Evolutionary conservation across 2,797 vertebrate species (phyloP), one percentile per base, ranked within the genome.

Genomic region (Gallinago solitaria): DNA sequence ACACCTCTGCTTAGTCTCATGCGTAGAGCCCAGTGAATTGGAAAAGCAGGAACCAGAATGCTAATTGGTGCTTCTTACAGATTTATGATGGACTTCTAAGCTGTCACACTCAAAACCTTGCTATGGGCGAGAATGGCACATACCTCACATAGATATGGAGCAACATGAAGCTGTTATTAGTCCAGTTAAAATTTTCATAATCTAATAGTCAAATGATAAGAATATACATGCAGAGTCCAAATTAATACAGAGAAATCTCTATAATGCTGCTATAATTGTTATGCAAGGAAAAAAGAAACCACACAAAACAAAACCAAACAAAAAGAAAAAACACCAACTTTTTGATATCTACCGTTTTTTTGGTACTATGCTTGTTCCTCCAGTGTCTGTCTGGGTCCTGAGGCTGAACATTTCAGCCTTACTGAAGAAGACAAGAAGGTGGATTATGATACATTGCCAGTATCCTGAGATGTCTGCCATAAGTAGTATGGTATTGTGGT

Each of bases 11-110:
- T 68, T 48, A 16, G 2, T 54, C 13, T 83, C 12, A 48, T 56
- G 9, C 1, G 1, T n/a, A 15, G 88, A 43, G 19, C 15, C 25
- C 35, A 78, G 24, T 28, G 30, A 67, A 60, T 0, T 64, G n/a
- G 53, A 79, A 82, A 84, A 73, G 12, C 33, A 90, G 33, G 21
- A 91, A 68, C 16, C 17, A 48, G 59, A 83, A 47, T 45, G 10
- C 7, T 83, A 35, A 30, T 23, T 37, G 65, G 7, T 51, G 19
- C 3, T 67, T 92, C 53, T 30, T n/a, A 41, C 11, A 37, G 21
- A 37, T 16, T 83, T 68, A 14, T 83, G 64, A 65, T 47, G 12
- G 30, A 21, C 3, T 67, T 73, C 4, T 19, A 41, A 65, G 3
- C 12, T 73, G 37, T 54, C 45, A n/a, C 35, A 57, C 32, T 76